Base-by-base conservation (phyloP, 2,113 vertebrate genomes). In the Gasterosteus nipponicus region DNA sequence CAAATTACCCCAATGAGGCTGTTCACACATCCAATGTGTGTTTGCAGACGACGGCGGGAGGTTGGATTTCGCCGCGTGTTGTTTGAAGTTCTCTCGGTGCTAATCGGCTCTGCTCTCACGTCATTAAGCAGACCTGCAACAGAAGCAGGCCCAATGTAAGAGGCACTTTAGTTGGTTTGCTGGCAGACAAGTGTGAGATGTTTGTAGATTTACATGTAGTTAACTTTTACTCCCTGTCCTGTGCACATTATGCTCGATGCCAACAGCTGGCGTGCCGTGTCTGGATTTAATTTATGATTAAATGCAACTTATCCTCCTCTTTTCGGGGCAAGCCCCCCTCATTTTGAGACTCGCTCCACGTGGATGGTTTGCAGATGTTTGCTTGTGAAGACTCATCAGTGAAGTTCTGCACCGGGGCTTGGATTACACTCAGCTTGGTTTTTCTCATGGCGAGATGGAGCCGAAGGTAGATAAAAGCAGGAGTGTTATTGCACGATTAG, bases 401-500 rank as follows among this genome's bases (percentile, higher is more conserved):
- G 82, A 89, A 86, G 57, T 41, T 74, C 47, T 76, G 62, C 47
- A 65, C 33, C 47, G 11, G 58, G 39, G 10, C 59, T 81, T 71
- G 63, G 67, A 76, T 86, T 78, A 75, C 81, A 35, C 64, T 70
- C 29, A 2, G 10, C 41, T 67, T 82, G 46, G n/a, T 82, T 87
- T 78, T 86, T 80, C 77, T 86, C 85, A 70, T 44, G 73, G 76
- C 68, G 70, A 85, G 67, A 90, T 84, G 69, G 77, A 89, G 81
- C 53, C 75, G 70, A 84, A 73, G 66, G 80, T 81, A 78, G 86
- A 91, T 89, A 89, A 86, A 89, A 89, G 72, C 77, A 71, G 51
- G 75, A 73, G 82, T 89, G 85, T 92, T 93, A 80, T 91, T 93
- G 33, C 86, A 85, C 69, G 89, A 93, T 94, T 92, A 92, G 75